These are phyloP conservation scores for Plectrocnemia conspersa DNA, from an alignment of 1,140 invertebrate genomes.

Conservation along the genomic window DNA sequence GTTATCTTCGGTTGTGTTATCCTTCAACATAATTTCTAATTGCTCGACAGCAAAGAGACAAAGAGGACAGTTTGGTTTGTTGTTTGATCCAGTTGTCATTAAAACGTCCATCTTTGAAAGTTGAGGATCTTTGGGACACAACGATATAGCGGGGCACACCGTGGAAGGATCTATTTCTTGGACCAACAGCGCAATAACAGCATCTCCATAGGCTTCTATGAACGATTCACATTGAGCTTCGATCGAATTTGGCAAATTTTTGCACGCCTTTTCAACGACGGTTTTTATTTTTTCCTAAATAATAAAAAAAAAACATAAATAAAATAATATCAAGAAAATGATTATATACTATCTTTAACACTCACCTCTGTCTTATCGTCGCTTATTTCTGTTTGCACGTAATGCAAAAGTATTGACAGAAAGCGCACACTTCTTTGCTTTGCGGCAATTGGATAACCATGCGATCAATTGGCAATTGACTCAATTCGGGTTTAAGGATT, in stretches of 20 bases:
- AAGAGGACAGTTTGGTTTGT: slow-evolving; percentile 66
- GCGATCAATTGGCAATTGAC: slow-evolving; percentile 64
- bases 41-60: slow-evolving; percentile 76
- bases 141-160: slow-evolving; percentile 58
- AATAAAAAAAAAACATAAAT: neutral
- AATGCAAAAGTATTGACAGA: slow-evolving; percentile 83
- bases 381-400: slow-evolving; percentile 67
- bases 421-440: slow-evolving; percentile 59
- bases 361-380: slow-evolving; percentile 62
- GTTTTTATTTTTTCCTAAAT: slow-evolving; percentile 59
- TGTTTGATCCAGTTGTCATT: slow-evolving; percentile 50
- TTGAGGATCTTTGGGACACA: slow-evolving; percentile 53
- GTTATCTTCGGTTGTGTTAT: slow-evolving; percentile 65
- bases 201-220: slow-evolving; percentile 69
- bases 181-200: slow-evolving; percentile 70
- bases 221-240: slow-evolving; percentile 66
- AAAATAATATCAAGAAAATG: slow-evolving; percentile 11
- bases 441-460: slow-evolving; percentile 51
- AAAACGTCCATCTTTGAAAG: slow-evolving; percentile 52
- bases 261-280: slow-evolving; percentile 63
- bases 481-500: slow-evolving; percentile 40
- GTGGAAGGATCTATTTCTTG: slow-evolving; percentile 75
- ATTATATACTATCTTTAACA: slow-evolving; percentile 16
- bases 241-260: slow-evolving; percentile 61
- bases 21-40: slow-evolving; percentile 61